Conservation (phyloP, 2,113 vertebrate species). For the Canis aureus region DNA sequence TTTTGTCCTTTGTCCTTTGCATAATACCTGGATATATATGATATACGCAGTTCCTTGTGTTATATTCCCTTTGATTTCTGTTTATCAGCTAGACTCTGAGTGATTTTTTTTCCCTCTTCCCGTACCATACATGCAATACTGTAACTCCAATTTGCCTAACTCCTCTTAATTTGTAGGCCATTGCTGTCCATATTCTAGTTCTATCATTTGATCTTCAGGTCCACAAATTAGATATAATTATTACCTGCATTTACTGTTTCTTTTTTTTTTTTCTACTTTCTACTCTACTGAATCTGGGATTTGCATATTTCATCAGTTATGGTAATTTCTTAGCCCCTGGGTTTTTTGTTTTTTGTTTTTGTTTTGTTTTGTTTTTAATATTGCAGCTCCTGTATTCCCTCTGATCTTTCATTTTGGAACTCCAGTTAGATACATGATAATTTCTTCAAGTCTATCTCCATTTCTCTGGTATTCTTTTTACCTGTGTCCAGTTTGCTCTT, state of each 20-base stretch:
- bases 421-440: neutral
- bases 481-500: neutral
- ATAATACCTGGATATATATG: neutral
- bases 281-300: conserved; percentile 20
- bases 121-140: neutral
- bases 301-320: conserved; percentile 5
- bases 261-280: neutral
- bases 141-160: neutral
- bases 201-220: conserved; percentile 24
- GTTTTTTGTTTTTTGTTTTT: neutral
- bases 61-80: conserved; percentile 11
- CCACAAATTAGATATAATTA: neutral
- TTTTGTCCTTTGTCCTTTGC: neutral
- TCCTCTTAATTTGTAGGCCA: neutral
- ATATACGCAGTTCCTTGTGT: neutral
- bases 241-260: neutral
- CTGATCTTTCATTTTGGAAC: neutral
- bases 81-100: neutral
- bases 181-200: neutral
- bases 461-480: conserved; percentile 26
- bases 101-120: neutral
- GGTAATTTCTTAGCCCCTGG: neutral
- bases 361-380: neutral
- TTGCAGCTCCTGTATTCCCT: neutral
- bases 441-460: neutral